Evolutionary conservation across 2,888 invertebrate genomes (phyloP), one percentile per base, ranked within the genome.

Genomic region (Ophion slaviceki): DNA sequence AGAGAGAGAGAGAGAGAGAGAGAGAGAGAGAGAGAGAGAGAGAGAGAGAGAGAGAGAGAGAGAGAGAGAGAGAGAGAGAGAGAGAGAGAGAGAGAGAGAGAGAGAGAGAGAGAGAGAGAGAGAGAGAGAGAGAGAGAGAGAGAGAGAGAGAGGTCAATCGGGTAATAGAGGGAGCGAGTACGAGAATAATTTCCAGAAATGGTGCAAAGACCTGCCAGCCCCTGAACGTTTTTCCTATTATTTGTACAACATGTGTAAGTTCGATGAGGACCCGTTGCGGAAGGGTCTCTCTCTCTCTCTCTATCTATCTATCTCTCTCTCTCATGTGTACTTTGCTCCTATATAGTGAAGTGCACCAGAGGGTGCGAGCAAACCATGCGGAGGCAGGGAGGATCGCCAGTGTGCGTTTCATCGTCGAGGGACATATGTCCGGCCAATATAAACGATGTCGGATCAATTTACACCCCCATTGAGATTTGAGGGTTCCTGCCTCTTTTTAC

Each of bases 351-450:
- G 14, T 11, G 17, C 4, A 53, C 53, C 17, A 17, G 53, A 17
- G 53, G 53, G 53, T 53, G 53, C 28, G n/a, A 70, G 28, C 40
- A 32, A 70, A 32, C 47, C 6, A 8, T 11, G 28, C 11, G 8
- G 17, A 47, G 53, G 45, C 14, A n/a, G 28, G 75, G 75, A 40
- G 24, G 40, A 40, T 74, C 20, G 74, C n/a, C 76, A 72, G 36
- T 66, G 81, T 61, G 61, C 2, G 36, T 86, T 74, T 66, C 75
- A 79, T 75, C 36, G 80, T 40, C 24, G 45, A 53, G 53, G 75
- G 81, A 84, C 86, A 86, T 86, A 86, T 86, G 86, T 78, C 86
- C 75, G 75, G 66, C 74, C 53, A 76, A 81, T 76, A 76, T 81
- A 81, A 75, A 76, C 81, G 76, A 81, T 76, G 75, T 70, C 70